These are phyloP conservation scores for Thunnus maccoyii DNA, from an alignment of 2,113 vertebrate species.

Conservation along the genomic window DNA sequence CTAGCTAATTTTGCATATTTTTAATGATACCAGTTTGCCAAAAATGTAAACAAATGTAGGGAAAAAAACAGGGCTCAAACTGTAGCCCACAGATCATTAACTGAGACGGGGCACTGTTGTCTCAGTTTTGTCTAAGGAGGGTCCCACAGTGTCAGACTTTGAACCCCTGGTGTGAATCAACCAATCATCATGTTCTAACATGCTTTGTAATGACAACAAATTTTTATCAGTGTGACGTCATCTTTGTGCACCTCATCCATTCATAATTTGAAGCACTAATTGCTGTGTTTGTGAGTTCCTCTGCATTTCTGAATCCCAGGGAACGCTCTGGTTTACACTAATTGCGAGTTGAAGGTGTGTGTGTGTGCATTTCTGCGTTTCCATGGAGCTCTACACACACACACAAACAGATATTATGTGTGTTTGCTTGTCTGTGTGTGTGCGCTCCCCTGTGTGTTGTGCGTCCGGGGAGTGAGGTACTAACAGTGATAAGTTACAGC, in stretches of 20 bases:
- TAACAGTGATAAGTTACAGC: slow-evolving; percentile 82
- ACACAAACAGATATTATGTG: slow-evolving; percentile 8
- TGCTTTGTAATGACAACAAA: background rate
- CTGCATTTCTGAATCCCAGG: background rate
- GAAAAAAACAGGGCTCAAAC: too few species aligned
- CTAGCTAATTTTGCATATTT: too few species aligned
- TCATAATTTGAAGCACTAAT: background rate
- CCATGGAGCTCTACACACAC: slow-evolving; percentile 39
- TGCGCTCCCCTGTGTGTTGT: slow-evolving; percentile 45
- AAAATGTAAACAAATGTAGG: too few species aligned
- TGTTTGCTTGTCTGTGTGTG: slow-evolving; percentile 22
- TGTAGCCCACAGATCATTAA: too few species aligned
- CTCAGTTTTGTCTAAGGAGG: too few species aligned
- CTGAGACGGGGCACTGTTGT: too few species aligned
- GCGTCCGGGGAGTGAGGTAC: slow-evolving; percentile 46
- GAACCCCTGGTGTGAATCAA: background rate
- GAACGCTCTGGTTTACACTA: slow-evolving; percentile 5
- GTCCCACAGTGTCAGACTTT: too few species aligned
- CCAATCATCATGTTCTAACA: background rate
- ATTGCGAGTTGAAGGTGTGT: background rate
- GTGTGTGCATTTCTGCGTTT: background rate
- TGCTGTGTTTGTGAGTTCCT: slow-evolving; percentile 2
- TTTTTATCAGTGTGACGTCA: background rate
- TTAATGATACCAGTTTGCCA: too few species aligned
- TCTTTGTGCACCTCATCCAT: background rate